Percentiles rank a stretch among this genome's conserved stretches.
Conservation (phyloP, 2,113 vertebrate genomes). For the Theropithecus gelada region DNA sequence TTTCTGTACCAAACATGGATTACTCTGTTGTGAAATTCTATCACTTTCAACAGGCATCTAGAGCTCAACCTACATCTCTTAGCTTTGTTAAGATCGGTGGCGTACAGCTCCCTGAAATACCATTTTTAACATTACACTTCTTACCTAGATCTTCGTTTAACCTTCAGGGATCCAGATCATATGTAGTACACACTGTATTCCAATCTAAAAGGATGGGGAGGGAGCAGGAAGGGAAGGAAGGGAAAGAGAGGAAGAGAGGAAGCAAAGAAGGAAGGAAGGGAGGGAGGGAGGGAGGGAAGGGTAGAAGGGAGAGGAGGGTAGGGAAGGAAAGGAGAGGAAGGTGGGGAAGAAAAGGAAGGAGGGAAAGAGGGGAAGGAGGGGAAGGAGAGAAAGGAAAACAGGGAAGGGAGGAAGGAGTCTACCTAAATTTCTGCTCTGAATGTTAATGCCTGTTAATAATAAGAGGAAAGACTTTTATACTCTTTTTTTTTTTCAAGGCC, state of each 20-base stretch:
- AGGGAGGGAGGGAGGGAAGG: too few species aligned
- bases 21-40: slow-evolving; percentile 49
- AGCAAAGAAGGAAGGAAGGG: not conserved
- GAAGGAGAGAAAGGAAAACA: not conserved
- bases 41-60: slow-evolving; percentile 27
- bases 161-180: not conserved
- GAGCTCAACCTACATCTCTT: not conserved
- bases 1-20: slow-evolving; percentile 64
- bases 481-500: not conserved
- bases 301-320: not conserved
- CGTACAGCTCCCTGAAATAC: not conserved
- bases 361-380: too few species aligned
- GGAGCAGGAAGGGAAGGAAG: not conserved
- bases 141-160: slow-evolving; percentile 19
- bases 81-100: not conserved
- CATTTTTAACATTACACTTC: slow-evolving; percentile 6
- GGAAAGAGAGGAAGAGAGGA: too few species aligned
- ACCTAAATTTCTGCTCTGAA: not conserved
- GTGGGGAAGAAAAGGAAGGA: not conserved
- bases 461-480: not conserved
- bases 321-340: too few species aligned
- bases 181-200: not conserved
- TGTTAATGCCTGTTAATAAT: not conserved
- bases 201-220: not conserved
- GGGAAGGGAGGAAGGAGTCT: not conserved